These are phyloP conservation scores for Perca schrenkii DNA, from an alignment of 2,113 vertebrate genomes.

Conservation along the genomic window DNA sequence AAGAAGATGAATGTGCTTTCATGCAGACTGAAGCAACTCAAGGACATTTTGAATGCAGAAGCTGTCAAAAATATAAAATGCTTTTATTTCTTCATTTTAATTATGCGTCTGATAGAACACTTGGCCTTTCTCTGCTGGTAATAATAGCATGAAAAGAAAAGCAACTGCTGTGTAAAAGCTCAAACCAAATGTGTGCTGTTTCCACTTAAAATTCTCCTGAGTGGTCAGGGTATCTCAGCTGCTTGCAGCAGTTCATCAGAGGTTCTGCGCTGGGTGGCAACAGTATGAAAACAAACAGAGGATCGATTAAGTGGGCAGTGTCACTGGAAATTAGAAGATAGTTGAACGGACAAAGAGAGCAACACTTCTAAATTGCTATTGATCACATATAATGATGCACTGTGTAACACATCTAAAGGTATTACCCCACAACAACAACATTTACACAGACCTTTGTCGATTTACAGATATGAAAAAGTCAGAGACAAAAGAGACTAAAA, in stretches of 20 bases:
- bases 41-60: conserved; percentile 53
- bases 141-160: conserved; percentile 3
- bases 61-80: conserved; percentile 60
- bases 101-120: conserved; percentile 46
- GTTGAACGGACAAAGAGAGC: neutral
- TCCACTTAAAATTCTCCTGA: conserved; percentile 12
- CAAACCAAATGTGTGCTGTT: neutral
- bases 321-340: neutral
- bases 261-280: neutral
- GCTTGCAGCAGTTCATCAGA: conserved; percentile 2
- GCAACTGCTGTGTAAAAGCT: conserved; percentile 19
- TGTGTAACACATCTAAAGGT: conserved; percentile 6
- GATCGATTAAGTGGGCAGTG: neutral
- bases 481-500: conserved; percentile 16
- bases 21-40: conserved; percentile 41
- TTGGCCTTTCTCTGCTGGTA: conserved; percentile 9
- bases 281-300: neutral
- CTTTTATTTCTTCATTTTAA: conserved; percentile 38
- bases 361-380: conserved; percentile 12
- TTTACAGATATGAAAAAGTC: neutral
- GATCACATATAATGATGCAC: conserved; percentile 14
- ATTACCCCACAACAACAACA: neutral
- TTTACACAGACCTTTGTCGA: neutral
- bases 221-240: neutral
- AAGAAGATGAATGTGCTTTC: conserved; percentile 26